phyloP scores from a whole-genome alignment of 2,113 vertebrate species.

The Rutilus rutilus region DNA sequence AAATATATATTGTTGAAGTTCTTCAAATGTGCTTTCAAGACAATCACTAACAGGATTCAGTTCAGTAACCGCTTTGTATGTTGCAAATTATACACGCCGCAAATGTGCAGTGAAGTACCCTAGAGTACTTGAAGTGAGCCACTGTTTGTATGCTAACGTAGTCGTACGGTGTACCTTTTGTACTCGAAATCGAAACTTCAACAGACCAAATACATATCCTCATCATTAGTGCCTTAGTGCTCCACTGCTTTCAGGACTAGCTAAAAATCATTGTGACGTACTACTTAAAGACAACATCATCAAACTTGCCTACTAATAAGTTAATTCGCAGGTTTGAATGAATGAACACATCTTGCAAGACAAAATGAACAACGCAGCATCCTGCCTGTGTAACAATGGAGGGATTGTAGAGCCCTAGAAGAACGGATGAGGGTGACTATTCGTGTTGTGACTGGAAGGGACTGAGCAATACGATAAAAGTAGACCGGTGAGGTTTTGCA shows the following conservation, averaged over 20 bases:
- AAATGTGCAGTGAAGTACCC: neutral
- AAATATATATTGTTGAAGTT: conserved; percentile 33
- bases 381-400: neutral
- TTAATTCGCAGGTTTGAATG: neutral
- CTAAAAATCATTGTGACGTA: conserved; percentile 6
- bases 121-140: neutral
- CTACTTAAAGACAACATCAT: neutral
- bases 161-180: conserved; percentile 4
- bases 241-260: conserved; percentile 5
- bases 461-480: conserved; percentile 9
- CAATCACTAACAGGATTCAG: conserved; percentile 43
- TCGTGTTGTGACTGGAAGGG: neutral
- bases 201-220: conserved; percentile 46
- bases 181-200: neutral
- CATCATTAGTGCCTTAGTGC: conserved; percentile 46
- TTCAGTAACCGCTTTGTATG: conserved; percentile 25
- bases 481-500: neutral
- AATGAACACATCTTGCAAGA: neutral
- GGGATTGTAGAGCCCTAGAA: neutral
- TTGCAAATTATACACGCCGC: conserved; percentile 16
- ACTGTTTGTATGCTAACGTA: neutral
- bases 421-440: neutral
- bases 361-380: neutral
- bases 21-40: conserved; percentile 41
- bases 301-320: neutral